A percentile compares a stretch with the other conserved stretches of the same genome.
Conservation (phyloP, 2,797 vertebrate genomes). For the Sebastes cheni region DNA sequence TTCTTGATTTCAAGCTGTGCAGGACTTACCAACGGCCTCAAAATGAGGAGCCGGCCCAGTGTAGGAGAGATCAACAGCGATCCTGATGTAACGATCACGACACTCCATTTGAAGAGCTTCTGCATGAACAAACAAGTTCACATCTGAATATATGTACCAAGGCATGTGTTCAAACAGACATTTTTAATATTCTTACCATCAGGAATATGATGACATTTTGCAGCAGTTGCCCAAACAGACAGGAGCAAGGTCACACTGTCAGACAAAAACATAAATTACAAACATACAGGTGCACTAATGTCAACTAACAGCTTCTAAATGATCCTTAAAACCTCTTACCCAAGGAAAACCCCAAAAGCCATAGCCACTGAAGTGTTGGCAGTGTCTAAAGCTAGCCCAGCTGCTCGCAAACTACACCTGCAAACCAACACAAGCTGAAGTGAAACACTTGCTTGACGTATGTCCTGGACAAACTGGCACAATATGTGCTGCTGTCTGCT, state of each 20-base stretch:
- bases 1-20: too few species aligned
- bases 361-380: constrained; percentile 45
- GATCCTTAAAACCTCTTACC: constrained; percentile 16
- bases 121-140: neutral
- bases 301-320: rapidly evolving
- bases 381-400: constrained; percentile 61
- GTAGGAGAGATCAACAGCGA: constrained; percentile 56
- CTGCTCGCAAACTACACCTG: constrained; percentile 57
- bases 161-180: neutral
- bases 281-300: too few species aligned
- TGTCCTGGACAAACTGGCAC: neutral
- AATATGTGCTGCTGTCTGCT: rapidly evolving
- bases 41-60: constrained; percentile 52
- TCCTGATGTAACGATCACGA: constrained; percentile 64
- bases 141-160: neutral
- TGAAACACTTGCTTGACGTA: rapidly evolving
- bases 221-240: constrained; percentile 9
- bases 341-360: constrained; percentile 30
- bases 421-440: neutral
- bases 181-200: constrained; percentile 14
- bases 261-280: neutral
- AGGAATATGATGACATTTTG: neutral
- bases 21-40: constrained; percentile 69
- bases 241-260: constrained; percentile 47
- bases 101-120: constrained; percentile 65